Conservation (phyloP, 2,797 vertebrate genomes). For the Phataginus tricuspis region DNA sequence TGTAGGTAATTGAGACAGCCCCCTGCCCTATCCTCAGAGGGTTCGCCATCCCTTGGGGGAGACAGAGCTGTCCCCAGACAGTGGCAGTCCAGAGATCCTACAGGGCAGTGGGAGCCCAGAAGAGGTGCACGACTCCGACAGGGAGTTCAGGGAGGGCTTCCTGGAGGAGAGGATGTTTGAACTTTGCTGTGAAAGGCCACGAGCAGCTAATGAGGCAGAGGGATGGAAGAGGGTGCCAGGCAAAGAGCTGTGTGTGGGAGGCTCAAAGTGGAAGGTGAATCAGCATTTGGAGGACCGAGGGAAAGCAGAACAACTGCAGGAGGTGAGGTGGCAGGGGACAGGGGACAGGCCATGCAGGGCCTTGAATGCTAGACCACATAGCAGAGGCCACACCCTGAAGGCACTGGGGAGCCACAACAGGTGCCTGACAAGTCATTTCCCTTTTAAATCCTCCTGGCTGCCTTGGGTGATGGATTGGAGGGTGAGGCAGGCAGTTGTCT, state of each 20-base stretch:
- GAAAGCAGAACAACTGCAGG: background rate
- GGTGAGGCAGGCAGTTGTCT: background rate
- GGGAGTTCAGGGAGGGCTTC: background rate
- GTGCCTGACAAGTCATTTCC: background rate
- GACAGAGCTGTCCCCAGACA: background rate
- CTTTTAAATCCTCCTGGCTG: background rate
- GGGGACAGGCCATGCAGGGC: background rate
- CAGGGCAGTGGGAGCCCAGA: background rate
- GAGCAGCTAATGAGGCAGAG: background rate
- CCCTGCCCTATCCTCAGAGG: background rate
- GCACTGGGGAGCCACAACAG: background rate
- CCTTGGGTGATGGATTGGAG: background rate
- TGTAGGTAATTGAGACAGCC: background rate
- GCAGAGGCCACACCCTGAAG: background rate
- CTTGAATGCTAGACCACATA: background rate
- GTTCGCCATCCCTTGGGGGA: background rate
- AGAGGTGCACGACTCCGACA: background rate
- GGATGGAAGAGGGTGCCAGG: background rate
- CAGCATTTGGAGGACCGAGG: background rate
- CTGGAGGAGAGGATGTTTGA: background rate
- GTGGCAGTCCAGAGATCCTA: background rate
- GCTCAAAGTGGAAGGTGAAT: background rate
- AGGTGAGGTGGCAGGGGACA: background rate
- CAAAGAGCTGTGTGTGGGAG: background rate
- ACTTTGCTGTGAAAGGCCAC: background rate